Evolutionary conservation across 2,113 vertebrate genomes (phyloP).

Genomic region (Oxyura jamaicensis): DNA sequence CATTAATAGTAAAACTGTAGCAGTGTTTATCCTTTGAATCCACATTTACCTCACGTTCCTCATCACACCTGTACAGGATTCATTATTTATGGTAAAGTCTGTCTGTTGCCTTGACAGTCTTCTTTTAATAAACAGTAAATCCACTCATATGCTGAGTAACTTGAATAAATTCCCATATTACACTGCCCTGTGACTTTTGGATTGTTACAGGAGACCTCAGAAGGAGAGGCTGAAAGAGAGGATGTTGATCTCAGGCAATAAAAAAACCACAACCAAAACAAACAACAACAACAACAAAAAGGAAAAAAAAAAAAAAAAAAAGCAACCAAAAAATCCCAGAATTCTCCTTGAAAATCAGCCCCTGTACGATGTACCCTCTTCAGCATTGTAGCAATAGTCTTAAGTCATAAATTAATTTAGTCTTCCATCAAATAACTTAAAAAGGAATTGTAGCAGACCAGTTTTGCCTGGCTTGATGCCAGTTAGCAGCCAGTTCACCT

Average conservation of each 20-base stretch:
- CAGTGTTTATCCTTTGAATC: slow-evolving; percentile 52
- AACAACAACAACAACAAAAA: not conserved
- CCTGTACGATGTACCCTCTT: slow-evolving; percentile 44
- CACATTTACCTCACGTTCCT: not conserved
- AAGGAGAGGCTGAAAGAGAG: slow-evolving; percentile 55
- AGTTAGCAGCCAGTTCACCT: slow-evolving; percentile 88
- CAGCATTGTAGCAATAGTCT: slow-evolving; percentile 73
- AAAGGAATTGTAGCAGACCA: slow-evolving; percentile 75
- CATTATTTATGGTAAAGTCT: not conserved
- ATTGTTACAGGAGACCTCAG: slow-evolving; percentile 37
- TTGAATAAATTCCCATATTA: slow-evolving; percentile 28
- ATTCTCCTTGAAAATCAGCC: slow-evolving; percentile 58
- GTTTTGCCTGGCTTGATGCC: slow-evolving; percentile 79
- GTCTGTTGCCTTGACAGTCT: not conserved
- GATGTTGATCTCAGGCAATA: slow-evolving; percentile 35
- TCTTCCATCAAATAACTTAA: slow-evolving; percentile 85
- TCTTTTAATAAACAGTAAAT: slow-evolving; percentile 4
- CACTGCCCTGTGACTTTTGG: slow-evolving; percentile 31
- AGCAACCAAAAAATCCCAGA: not conserved
- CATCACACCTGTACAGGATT: slow-evolving; percentile 2
- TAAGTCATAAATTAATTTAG: slow-evolving; percentile 82
- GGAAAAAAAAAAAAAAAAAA: not conserved
- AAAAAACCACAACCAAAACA: not conserved
- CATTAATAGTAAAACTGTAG: slow-evolving; percentile 22
- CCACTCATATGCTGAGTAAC: not conserved